These are phyloP conservation scores for Pseudomyrmex pallidus DNA, from an alignment of 1,140 invertebrate genomes.

Conservation along the genomic window DNA sequence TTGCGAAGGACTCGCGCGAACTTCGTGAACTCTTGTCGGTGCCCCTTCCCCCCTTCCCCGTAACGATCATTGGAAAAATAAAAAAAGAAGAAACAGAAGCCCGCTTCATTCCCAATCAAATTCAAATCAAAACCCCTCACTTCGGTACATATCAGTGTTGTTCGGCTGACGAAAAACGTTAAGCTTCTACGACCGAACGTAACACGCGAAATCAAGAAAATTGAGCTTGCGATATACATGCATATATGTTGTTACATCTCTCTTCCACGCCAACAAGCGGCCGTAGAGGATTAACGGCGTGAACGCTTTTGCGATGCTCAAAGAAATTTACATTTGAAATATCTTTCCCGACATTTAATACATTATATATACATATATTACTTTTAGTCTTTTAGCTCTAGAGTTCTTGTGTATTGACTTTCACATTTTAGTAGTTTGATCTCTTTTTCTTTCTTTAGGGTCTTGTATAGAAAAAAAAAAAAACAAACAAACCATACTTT, in stretches of 20 bases:
- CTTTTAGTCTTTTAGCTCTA: constrained; percentile 32
- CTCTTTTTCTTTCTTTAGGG: constrained; percentile 45
- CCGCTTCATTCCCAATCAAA: constrained; percentile 9
- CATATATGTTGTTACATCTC: constrained; percentile 1
- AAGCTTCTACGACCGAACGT: constrained; percentile 43
- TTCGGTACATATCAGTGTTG: constrained; percentile 11
- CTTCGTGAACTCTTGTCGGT: constrained; percentile 10
- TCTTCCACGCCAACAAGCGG: background rate
- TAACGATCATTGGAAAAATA: constrained; percentile 1
- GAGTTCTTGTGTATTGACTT: constrained; percentile 61
- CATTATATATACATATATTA: no score
- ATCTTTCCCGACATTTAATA: constrained; percentile 48
- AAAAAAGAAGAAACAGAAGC: background rate
- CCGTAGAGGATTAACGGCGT: constrained; percentile 33
- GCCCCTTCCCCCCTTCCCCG: background rate
- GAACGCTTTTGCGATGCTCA: constrained; percentile 18
- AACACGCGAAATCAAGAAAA: constrained; percentile 23
- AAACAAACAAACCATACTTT: constrained; percentile 56
- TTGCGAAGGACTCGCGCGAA: constrained; percentile 20
- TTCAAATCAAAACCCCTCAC: constrained; percentile 18
- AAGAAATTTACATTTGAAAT: constrained; percentile 46
- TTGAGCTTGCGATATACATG: background rate
- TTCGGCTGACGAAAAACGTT: constrained; percentile 19
- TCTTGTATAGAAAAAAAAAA: constrained; percentile 59
- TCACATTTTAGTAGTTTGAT: constrained; percentile 59